Base-by-base conservation (phyloP, 2,888 invertebrate species). In the Psylliodes chrysocephalus region DNA sequence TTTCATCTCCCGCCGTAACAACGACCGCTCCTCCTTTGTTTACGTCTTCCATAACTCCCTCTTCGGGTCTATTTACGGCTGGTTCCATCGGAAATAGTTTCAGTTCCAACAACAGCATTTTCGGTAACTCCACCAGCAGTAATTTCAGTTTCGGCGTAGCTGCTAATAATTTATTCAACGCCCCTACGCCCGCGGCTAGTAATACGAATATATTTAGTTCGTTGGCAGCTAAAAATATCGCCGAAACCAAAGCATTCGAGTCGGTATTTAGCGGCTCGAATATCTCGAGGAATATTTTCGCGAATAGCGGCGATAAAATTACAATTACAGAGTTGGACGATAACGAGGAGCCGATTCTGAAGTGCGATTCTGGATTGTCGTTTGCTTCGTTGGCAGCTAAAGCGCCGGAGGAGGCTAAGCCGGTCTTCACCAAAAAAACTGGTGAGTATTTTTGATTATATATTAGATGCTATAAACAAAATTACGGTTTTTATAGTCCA, bases 361-460 rank as follows among this genome's bases (percentile, higher is more conserved):
- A 81, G 52, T 76, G 72, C 40, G 78, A 78, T 63, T 65, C 78
- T 0, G 74, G 71, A 51, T 54, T 82, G 18, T 80, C 78, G 63
- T 83, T 84, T 70, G 81, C 83, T 1, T 76, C 72, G 51, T 71
- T 82, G 52, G 82, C 82, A 1, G 77, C 80, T 15, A 71, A 70
- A 1, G 64, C 73, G 5, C 47, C 70, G 8, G 46, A 66, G 22
- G 67, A 71, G 12, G 56, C 70, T 3, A 61, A 68, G 7, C 70
- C 76, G n/a, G 67, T 67, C 15, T 71, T 75, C 63, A 69, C 69
- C 5, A 71, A 65, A 47, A 65, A 55, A 14, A n/a, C 0, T 47
- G 64, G 62, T 70, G 60, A 63, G 60, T 28, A 15, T 30, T 2
- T 25, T n/a, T n/a, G n/a, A n/a, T n/a, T n/a, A n/a, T n/a, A n/a